Conservation (phyloP, 2,113 vertebrate genomes). For the Alces alces region DNA sequence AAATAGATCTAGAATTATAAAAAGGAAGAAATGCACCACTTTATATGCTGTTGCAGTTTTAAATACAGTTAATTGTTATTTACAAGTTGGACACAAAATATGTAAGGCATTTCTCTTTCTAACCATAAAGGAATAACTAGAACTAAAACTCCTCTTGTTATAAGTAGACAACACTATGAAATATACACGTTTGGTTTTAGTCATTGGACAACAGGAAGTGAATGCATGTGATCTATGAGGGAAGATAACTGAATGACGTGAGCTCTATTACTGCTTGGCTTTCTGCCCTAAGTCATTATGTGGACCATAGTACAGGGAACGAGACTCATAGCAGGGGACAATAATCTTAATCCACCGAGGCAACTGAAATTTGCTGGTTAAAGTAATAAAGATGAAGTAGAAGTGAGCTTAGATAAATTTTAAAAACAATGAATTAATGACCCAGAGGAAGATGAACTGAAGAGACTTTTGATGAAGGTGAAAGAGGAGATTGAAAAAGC, state of each 20-base stretch:
- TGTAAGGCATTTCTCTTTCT: background rate
- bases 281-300: background rate
- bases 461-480: background rate
- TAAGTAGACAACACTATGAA: background rate
- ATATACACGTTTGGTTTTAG: background rate
- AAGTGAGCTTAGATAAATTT: background rate
- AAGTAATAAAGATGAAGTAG: background rate
- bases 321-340: background rate
- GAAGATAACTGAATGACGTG: background rate
- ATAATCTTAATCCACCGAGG: background rate
- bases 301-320: background rate
- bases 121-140: background rate
- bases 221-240: background rate
- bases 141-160: background rate
- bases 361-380: background rate
- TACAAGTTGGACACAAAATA: background rate
- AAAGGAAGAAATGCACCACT: background rate
- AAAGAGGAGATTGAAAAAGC: background rate
- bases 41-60: background rate
- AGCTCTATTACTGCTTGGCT: background rate
- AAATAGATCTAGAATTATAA: background rate
- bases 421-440: background rate
- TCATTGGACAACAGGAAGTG: background rate
- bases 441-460: background rate
- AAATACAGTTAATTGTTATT: background rate